A percentile compares a stretch with the other conserved stretches of the same genome.
Evolutionary conservation across 2,797 vertebrate genomes (phyloP).

Genomic region (Argyrosomus regius): DNA sequence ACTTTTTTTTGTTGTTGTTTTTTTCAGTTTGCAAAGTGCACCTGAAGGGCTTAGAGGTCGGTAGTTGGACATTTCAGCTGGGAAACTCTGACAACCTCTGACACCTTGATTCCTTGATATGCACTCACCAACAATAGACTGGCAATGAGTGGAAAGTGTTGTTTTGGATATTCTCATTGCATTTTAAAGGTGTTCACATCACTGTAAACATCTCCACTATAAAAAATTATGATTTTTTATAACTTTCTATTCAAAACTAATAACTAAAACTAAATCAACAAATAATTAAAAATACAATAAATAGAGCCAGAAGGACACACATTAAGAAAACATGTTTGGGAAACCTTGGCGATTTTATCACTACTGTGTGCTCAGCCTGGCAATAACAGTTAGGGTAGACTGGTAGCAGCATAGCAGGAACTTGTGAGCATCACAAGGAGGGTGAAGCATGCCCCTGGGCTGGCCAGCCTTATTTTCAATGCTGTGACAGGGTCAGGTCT

Average conservation of each 20-base stretch:
- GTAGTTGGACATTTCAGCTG: no score
- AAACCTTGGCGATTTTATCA: conserved; percentile 16
- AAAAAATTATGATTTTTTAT: background rate
- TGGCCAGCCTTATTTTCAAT: conserved; percentile 64
- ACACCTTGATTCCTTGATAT: background rate
- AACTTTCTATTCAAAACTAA: background rate
- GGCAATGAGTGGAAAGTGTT: background rate
- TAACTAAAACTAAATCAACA: background rate
- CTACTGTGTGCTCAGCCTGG: conserved; percentile 8
- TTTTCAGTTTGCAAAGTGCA: no score
- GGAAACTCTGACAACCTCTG: no score
- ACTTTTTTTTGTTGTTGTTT: no score
- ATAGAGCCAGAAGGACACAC: background rate
- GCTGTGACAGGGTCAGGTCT: conserved; percentile 73
- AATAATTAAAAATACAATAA: background rate
- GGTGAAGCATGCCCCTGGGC: conserved; percentile 63
- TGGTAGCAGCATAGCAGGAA: conserved; percentile 32
- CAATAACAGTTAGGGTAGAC: conserved; percentile 26
- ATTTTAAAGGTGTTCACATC: background rate
- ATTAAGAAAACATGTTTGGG: conserved; percentile 5
- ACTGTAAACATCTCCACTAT: background rate
- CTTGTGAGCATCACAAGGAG: conserved; percentile 45
- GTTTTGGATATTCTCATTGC: background rate
- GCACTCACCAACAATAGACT: background rate
- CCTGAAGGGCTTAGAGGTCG: no score